These are phyloP conservation scores for Neostethus bicornis DNA, from an alignment of 2,797 vertebrate species.

Conservation along the genomic window DNA sequence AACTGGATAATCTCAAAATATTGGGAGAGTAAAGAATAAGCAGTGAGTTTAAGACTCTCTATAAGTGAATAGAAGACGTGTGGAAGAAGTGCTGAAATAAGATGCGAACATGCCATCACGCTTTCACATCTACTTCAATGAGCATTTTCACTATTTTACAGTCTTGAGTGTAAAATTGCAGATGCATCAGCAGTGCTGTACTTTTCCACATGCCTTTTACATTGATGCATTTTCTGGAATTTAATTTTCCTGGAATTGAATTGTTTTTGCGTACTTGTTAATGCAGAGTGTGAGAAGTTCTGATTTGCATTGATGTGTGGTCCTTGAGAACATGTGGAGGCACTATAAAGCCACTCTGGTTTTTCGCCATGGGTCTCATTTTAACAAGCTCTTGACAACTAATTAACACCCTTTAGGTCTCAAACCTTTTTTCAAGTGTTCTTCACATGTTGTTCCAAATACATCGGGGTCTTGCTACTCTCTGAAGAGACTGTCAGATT, in stretches of 20 bases:
- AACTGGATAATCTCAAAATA: constrained; percentile 15
- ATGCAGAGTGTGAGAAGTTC: background rate
- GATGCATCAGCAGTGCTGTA: background rate
- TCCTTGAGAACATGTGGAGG: constrained; percentile 16
- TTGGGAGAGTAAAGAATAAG: constrained; percentile 6
- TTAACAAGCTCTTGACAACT: constrained; percentile 79
- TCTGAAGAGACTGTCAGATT: constrained; percentile 32
- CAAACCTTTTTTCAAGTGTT: constrained; percentile 54
- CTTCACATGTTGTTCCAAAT: constrained; percentile 61
- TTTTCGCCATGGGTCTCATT: constrained; percentile 53
- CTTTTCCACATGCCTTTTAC: constrained; percentile 2
- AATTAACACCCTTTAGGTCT: constrained; percentile 73
- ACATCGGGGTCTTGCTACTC: constrained; percentile 35
- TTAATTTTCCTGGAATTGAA: constrained; percentile 20
- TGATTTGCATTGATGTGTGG: constrained; percentile 12
- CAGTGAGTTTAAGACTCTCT: constrained; percentile 29
- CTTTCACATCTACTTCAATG: constrained; percentile 44
- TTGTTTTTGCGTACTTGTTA: background rate
- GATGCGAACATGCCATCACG: constrained; percentile 18
- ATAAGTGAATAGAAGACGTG: constrained; percentile 22
- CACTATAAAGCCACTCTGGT: constrained; percentile 35
- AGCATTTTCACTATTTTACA: constrained; percentile 42
- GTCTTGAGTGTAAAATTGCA: constrained; percentile 15
- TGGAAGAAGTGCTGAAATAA: constrained; percentile 18
- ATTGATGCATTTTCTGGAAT: constrained; percentile 15